Base-by-base conservation (phyloP, 2,888 invertebrate species). In the Capitulum mitella region DNA sequence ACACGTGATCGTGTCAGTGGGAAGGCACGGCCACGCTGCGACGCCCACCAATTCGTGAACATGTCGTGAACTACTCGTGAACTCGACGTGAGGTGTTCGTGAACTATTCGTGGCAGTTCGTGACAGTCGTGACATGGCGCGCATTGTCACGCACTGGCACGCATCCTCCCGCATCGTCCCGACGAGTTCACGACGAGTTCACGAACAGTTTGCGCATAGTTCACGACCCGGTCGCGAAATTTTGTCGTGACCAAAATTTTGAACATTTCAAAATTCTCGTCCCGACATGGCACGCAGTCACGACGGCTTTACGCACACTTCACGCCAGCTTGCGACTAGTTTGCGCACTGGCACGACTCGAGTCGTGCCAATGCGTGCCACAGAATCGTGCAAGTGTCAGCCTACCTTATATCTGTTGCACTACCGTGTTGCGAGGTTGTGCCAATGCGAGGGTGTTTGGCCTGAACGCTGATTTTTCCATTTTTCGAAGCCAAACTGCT, bases 361-460 rank as follows among this genome's bases (percentile, higher is more conserved):
- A 26, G n/a, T n/a, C n/a, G n/a, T n/a, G n/a, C n/a, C n/a, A n/a
- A n/a, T n/a, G n/a, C n/a, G n/a, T n/a, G n/a, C 54, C 54, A 77
- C 77, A 77, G 19, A 51, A 48, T 32, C 51, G 54, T 54, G 54
- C 77, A 77, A 29, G 48, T 26, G 37, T 54, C 29, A 46, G 32
- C 51, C 46, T 51, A 32, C 77, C n/a, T n/a, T n/a, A n/a, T n/a
- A n/a, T n/a, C n/a, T n/a, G n/a, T n/a, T n/a, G n/a, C n/a, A n/a
- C n/a, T n/a, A n/a, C n/a, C n/a, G n/a, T n/a, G n/a, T n/a, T n/a
- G n/a, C n/a, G n/a, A n/a, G n/a, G n/a, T n/a, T n/a, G n/a, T n/a
- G n/a, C n/a, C n/a, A n/a, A n/a, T n/a, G n/a, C n/a, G n/a, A n/a
- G n/a, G n/a, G n/a, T n/a, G n/a, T n/a, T n/a, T n/a, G n/a, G n/a